Evolutionary conservation across 2,888 invertebrate species (phyloP).

Genomic region (Lumbricus terrestris): DNA sequence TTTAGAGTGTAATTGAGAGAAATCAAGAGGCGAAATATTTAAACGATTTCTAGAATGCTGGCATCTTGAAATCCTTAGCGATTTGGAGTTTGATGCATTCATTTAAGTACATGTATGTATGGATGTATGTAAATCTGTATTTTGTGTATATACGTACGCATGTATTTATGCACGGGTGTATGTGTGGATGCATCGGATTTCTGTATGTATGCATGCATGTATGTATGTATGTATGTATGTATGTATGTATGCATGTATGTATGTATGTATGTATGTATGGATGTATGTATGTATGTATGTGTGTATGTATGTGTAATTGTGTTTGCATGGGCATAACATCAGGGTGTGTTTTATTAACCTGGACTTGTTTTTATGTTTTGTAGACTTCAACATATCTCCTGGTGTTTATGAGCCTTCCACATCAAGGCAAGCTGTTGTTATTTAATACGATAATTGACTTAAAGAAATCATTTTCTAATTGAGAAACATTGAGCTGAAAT

Average conservation of each 20-base stretch:
- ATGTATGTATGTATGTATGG: no score
- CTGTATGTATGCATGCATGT: background rate
- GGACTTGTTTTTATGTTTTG: background rate
- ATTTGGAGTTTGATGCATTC: background rate
- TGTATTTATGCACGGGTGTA: background rate
- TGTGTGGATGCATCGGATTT: background rate
- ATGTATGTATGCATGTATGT: background rate
- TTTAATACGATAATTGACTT: background rate
- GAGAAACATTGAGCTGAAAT: background rate
- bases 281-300: background rate
- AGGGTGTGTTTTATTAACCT: background rate
- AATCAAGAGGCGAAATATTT: background rate
- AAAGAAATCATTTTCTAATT: background rate
- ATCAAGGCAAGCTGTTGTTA: background rate
- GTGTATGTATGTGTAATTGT: background rate
- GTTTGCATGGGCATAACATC: background rate
- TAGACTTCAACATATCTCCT: background rate
- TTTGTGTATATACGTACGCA: background rate
- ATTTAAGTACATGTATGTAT: no score
- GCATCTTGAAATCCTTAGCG: background rate
- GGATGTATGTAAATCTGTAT: background rate
- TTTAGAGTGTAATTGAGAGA: background rate
- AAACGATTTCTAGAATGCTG: background rate
- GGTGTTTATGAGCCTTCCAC: background rate
- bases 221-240: background rate